phyloP scores from a whole-genome alignment of 2,888 invertebrate genomes.

The Halictus ligatus region DNA sequence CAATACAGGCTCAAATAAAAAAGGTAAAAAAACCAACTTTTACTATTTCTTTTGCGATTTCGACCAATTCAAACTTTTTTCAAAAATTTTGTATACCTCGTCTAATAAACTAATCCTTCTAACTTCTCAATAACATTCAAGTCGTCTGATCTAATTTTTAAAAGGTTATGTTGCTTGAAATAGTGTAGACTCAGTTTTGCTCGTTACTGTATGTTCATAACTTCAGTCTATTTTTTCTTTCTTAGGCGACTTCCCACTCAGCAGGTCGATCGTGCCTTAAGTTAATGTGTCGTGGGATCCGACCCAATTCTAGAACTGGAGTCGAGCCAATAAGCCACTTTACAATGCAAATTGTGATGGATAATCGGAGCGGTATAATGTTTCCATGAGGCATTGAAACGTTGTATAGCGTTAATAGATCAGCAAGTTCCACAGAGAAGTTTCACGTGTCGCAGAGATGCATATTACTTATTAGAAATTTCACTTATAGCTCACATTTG shows the following conservation, averaged over 20 bases:
- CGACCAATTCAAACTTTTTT: too few species aligned
- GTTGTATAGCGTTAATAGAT: conserved; percentile 49
- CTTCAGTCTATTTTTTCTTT: background rate
- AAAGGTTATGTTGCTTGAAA: too few species aligned
- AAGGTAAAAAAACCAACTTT: too few species aligned
- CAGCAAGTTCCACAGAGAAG: conserved; percentile 16
- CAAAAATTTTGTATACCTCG: too few species aligned
- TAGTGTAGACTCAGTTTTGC: too few species aligned
- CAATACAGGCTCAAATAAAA: too few species aligned
- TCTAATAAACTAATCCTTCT: too few species aligned
- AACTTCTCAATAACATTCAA: too few species aligned
- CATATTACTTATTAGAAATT: background rate
- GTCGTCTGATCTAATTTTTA: too few species aligned
- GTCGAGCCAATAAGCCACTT: conserved; percentile 44
- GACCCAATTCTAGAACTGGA: conserved; percentile 59
- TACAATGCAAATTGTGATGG: conserved; percentile 56
- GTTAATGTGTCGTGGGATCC: conserved; percentile 38
- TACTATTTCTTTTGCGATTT: too few species aligned
- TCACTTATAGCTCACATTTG: background rate
- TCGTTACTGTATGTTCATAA: too few species aligned
- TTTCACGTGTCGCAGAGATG: background rate
- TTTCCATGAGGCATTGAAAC: conserved; percentile 32
- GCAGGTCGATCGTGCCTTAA: conserved; percentile 26
- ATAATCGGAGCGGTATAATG: conserved; percentile 46
- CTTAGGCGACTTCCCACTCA: background rate